Evolutionary conservation across 1,140 invertebrate species (phyloP).

Genomic region (Oryctes rhinoceros): DNA sequence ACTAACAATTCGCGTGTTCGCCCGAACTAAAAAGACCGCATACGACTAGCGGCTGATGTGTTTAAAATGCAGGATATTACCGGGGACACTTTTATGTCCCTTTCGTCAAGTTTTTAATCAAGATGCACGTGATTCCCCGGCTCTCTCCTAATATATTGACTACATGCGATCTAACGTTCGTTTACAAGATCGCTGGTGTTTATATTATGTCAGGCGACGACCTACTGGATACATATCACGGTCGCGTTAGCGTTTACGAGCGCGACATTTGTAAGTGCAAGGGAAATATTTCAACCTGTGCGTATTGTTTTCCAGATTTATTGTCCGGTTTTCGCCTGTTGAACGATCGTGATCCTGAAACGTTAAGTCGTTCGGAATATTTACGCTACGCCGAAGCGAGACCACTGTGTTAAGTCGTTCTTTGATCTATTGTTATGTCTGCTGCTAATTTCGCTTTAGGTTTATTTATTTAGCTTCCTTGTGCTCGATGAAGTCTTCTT

Average conservation of each 20-base stretch:
- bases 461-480: too few relatives aligned
- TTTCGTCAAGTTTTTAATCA: conserved; percentile 32
- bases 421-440: too few relatives aligned
- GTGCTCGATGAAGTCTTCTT: too few relatives aligned
- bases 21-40: background rate
- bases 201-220: conserved; percentile 28
- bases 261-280: conserved; percentile 6
- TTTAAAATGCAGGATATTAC: conserved; percentile 20
- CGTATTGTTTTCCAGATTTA: conserved; percentile 30
- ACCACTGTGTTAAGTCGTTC: too few relatives aligned
- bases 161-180: conserved; percentile 31
- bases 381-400: too few relatives aligned
- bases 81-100: conserved; percentile 21
- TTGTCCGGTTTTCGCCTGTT: conserved; percentile 30
- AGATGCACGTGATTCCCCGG: conserved; percentile 6
- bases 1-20: background rate
- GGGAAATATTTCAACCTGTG: conserved; percentile 19
- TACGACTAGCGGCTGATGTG: background rate
- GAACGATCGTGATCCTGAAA: background rate
- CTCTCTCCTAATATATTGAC: conserved; percentile 23
- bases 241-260: conserved; percentile 7
- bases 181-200: conserved; percentile 29
- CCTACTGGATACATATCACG: conserved; percentile 29
- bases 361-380: background rate
- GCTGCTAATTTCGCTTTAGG: too few relatives aligned